A percentile compares a stretch with the other conserved stretches of the same genome.
Conservation (phyloP, 2,113 vertebrate species). For the Sminthopsis crassicaudata region DNA sequence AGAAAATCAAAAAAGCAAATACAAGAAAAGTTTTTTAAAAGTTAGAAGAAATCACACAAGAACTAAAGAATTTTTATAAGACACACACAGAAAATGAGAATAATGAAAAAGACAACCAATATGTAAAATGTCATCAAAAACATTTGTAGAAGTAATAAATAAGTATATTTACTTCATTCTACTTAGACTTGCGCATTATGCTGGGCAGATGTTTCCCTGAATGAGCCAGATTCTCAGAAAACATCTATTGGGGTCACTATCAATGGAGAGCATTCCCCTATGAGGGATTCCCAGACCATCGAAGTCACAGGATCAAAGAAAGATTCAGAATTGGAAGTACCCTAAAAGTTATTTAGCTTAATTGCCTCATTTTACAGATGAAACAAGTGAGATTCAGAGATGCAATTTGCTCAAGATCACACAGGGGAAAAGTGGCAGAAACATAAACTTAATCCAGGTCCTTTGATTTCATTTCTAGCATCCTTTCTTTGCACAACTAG, state of each 20-base stretch:
- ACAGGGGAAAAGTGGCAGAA: neutral
- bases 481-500: neutral
- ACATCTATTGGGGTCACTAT: neutral
- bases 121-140: neutral
- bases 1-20: neutral
- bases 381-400: neutral
- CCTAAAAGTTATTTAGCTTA: neutral
- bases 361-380: neutral
- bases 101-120: neutral
- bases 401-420: neutral
- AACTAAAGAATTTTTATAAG: neutral
- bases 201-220: neutral
- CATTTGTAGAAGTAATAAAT: neutral
- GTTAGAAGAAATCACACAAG: neutral
- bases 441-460: neutral
- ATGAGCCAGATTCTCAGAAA: neutral
- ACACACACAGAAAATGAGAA: neutral
- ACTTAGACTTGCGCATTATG: neutral
- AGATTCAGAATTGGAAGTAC: neutral
- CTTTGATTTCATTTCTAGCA: neutral
- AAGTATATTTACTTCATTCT: neutral
- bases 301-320: neutral
- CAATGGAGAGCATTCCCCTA: neutral
- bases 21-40: neutral
- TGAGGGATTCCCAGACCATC: neutral